Conservation (phyloP, 2,113 vertebrate genomes). For the Sialia sialis region DNA sequence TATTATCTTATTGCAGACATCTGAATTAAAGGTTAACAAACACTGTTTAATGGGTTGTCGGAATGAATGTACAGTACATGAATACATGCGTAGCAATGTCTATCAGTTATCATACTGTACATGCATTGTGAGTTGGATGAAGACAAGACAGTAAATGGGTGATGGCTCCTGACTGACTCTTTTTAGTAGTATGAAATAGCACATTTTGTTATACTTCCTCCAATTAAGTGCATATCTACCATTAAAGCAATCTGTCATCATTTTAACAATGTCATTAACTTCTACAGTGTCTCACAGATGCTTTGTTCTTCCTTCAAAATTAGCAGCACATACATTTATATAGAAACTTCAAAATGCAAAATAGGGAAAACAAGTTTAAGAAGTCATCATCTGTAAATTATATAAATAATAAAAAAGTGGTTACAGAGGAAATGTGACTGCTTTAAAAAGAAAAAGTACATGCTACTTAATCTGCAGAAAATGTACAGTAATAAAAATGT, state of each 20-base stretch:
- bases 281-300: conserved; percentile 54
- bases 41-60: conserved; percentile 73
- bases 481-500: conserved; percentile 67
- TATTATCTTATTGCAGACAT: conserved; percentile 76
- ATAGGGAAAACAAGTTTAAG: conserved; percentile 67
- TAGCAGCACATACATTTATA: conserved; percentile 66
- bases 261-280: conserved; percentile 75
- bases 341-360: conserved; percentile 63
- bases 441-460: conserved; percentile 59
- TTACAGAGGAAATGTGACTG: conserved; percentile 37
- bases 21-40: conserved; percentile 82
- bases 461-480: conserved; percentile 64
- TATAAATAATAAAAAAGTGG: conserved; percentile 69
- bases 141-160: conserved; percentile 55
- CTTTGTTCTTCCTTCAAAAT: conserved; percentile 75
- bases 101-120: conserved; percentile 45
- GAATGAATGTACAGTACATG: conserved; percentile 66
- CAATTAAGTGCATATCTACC: conserved; percentile 71
- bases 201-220: conserved; percentile 72
- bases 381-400: conserved; percentile 64
- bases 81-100: conserved; percentile 62
- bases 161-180: conserved; percentile 69
- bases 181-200: conserved; percentile 66
- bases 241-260: conserved; percentile 75
- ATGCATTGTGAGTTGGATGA: conserved; percentile 52